Evolutionary conservation across 2,888 invertebrate species (phyloP).

Genomic region (Pristionchus fissidentatus): DNA sequence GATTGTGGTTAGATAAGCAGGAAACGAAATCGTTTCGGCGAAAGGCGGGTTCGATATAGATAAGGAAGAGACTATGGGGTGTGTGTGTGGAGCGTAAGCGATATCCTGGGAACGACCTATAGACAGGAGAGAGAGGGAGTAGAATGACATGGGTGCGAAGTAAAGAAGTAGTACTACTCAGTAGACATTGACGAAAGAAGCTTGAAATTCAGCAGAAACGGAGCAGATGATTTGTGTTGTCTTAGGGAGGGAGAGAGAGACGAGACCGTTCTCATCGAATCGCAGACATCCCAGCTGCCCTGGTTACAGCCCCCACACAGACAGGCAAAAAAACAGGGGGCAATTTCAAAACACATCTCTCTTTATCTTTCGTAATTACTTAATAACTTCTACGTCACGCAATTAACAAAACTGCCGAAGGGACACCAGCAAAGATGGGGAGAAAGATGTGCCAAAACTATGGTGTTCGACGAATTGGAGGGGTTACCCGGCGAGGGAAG

Average conservation of each 20-base stretch:
- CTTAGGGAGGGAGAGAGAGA: too few species aligned
- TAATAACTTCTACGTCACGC: background rate
- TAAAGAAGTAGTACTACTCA: background rate
- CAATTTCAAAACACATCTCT: too few species aligned
- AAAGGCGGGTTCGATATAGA: background rate
- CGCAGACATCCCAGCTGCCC: too few species aligned
- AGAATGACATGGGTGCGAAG: background rate
- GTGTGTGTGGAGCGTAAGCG: background rate
- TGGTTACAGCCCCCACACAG: too few species aligned
- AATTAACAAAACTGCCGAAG: background rate
- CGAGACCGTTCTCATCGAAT: too few species aligned
- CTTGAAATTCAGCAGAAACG: background rate
- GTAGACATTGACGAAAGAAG: background rate
- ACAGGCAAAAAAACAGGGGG: too few species aligned
- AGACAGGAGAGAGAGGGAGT: background rate
- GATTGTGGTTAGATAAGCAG: slow-evolving; percentile 17
- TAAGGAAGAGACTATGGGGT: background rate
- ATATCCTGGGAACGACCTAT: slow-evolving; percentile 18
- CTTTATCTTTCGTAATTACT: too few species aligned
- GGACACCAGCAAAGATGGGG: too few species aligned
- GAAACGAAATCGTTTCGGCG: too few species aligned
- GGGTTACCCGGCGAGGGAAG: background rate
- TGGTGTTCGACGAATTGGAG: background rate
- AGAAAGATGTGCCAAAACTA: background rate
- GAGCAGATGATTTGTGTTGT: too few species aligned